phyloP scores from a whole-genome alignment of 2,797 vertebrate species.

The Semaprochilodus insignis region DNA sequence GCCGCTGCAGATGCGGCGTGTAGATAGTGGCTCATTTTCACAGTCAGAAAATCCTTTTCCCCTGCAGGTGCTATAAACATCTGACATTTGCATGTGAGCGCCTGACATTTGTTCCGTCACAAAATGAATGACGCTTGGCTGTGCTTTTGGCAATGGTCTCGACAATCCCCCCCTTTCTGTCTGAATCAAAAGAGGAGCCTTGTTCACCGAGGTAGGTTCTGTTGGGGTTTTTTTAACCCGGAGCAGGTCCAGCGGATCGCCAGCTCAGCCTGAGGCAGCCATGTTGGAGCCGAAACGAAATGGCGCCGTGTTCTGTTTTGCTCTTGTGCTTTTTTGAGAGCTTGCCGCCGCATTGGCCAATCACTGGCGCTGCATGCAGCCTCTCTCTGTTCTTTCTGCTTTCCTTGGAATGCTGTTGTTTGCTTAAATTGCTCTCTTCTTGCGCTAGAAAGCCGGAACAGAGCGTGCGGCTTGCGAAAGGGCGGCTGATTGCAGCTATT shows the following conservation, averaged over 20 bases:
- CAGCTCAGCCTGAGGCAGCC: constrained; percentile 49
- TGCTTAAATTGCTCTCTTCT: constrained; percentile 77
- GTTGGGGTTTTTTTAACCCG: constrained; percentile 27
- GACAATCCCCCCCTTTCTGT: constrained; percentile 2
- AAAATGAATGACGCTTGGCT: background rate
- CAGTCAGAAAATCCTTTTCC: constrained; percentile 43
- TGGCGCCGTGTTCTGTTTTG: constrained; percentile 57
- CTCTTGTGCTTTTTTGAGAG: constrained; percentile 61
- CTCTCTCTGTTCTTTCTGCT: constrained; percentile 53
- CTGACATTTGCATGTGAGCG: constrained; percentile 14
- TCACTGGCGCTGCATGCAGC: constrained; percentile 51
- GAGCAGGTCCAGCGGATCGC: constrained; percentile 26
- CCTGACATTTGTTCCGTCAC: constrained; percentile 28
- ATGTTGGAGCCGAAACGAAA: constrained; percentile 55
- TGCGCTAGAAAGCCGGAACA: constrained; percentile 65
- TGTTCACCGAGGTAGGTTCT: constrained; percentile 14
- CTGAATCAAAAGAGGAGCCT: constrained; percentile 28
- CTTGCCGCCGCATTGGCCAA: constrained; percentile 46
- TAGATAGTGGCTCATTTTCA: constrained; percentile 45
- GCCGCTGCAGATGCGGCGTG: constrained; percentile 32
- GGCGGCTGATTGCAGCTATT: constrained; percentile 83
- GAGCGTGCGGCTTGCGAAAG: constrained; percentile 61
- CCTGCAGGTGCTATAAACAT: constrained; percentile 16
- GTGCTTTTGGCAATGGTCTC: constrained; percentile 16
- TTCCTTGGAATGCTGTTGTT: constrained; percentile 70